phyloP scores from a whole-genome alignment of 1,140 invertebrate species.

The Trachymyrmex septentrionalis region DNA sequence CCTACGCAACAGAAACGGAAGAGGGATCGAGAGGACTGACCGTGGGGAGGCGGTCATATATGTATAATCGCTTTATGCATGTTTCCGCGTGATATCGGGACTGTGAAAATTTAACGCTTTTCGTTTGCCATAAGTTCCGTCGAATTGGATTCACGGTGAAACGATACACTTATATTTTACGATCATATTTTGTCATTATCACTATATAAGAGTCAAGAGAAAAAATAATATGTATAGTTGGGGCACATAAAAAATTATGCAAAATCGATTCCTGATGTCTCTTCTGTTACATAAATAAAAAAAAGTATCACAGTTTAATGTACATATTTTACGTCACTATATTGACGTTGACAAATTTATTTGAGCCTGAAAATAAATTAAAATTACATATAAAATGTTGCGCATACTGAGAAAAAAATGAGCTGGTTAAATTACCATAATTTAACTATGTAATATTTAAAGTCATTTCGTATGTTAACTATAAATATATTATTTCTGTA shows the following conservation, averaged over 20 bases:
- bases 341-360: not conserved
- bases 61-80: conserved; percentile 63
- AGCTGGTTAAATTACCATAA: too few species aligned
- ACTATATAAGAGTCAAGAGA: not conserved
- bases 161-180: not conserved
- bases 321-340: not conserved
- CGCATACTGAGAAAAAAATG: too few species aligned
- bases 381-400: too few species aligned
- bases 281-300: not conserved
- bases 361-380: too few species aligned
- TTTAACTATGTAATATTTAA: too few species aligned
- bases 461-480: too few species aligned
- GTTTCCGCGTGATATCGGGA: conserved; percentile 2
- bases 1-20: conserved; percentile 47
- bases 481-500: too few species aligned
- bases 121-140: not conserved
- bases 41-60: conserved; percentile 16
- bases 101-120: conserved; percentile 44
- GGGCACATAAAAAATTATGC: not conserved
- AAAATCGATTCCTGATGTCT: not conserved
- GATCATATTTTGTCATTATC: not conserved
- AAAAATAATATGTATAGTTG: not conserved
- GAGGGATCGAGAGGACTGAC: conserved; percentile 65
- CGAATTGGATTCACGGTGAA: conserved; percentile 22
- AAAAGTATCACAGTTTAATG: not conserved